phyloP scores from a whole-genome alignment of 30 jellyfish, hydroid and myxozoan genomes.

The Sanderia malayensis region DNA sequence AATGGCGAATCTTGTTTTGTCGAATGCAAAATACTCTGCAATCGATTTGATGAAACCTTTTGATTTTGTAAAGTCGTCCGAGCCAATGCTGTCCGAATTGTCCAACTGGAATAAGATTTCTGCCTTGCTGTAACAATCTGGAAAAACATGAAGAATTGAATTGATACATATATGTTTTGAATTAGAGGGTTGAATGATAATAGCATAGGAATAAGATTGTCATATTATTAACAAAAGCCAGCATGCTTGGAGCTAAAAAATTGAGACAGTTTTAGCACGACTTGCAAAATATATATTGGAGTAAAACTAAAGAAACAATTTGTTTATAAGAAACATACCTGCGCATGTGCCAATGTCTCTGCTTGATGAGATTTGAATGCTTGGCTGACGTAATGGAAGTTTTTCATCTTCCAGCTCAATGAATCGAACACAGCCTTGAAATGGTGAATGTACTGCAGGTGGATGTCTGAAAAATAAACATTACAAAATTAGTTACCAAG shows the following conservation, averaged over 20 bases:
- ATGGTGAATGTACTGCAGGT: constrained; percentile 30
- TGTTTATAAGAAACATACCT: constrained; percentile 31
- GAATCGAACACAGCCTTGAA: constrained; percentile 68
- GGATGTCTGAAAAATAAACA: constrained; percentile 80
- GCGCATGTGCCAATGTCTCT: constrained; percentile 64
- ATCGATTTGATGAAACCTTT: constrained; percentile 53
- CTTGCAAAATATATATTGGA: no score
- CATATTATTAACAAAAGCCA: no score
- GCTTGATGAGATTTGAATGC: constrained; percentile 21
- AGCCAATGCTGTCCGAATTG: constrained; percentile 53
- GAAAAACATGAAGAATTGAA: no score
- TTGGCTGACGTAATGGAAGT: constrained; percentile 37
- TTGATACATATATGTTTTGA: no score
- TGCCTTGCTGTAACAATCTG: constrained; percentile 59
- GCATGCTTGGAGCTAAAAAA: no score
- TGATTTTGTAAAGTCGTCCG: constrained; percentile 70
- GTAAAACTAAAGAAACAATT: no score
- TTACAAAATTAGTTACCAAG: no score
- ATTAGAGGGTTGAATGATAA: no score
- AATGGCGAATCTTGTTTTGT: constrained; percentile 42
- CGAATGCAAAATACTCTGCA: constrained; percentile 57
- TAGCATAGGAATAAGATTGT: no score
- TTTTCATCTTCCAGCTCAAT: constrained; percentile 51
- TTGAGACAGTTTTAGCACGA: no score
- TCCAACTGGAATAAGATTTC: constrained; percentile 61